Base-by-base conservation (phyloP, 2,888 invertebrate genomes). In the Rotaria macrura region DNA sequence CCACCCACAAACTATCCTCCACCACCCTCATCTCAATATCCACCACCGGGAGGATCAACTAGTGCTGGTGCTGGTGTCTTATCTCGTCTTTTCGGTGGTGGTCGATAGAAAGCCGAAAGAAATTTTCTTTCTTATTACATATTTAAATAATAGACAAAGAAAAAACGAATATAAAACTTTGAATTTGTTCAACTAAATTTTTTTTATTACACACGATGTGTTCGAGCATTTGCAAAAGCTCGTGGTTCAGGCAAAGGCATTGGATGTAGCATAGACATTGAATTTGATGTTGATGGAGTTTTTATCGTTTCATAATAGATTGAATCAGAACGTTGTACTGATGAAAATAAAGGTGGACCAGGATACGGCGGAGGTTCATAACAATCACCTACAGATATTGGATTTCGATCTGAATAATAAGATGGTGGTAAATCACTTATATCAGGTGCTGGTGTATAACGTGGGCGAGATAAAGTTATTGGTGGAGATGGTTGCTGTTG, bases 281-380 rank as follows among this genome's bases (percentile, higher is more conserved):
- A 79, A 43, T 40, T 79, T 79, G 79, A 79, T n/a, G 7, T 40
- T n/a, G 79, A 79, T n/a, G 79, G 79, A 6, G 79, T 43, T 79
- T 79, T 79, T 14, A 79, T 79, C 20, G 79, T 43, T 43, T 79
- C 79, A 43, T 79, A 79, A 43, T 79, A 79, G n/a, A 79, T 40
- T 25, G 40, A 40, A 79, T 79, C 43, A 2, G 79, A 79, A 79
- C 34, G n/a, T 38, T 79, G 38, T n/a, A 25, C 38, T 14, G 79
- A 43, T 38, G 40, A 23, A 25, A 43, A 25, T 65, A 65, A 65
- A 17, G 34, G 29, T 65, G 34, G 65, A n/a, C 43, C 79, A n/a
- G 79, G 43, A 43, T 79, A 79, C 4, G 34, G 25, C n/a, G 43
- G 79, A 1, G 79, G 79, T 43, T 79, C 79, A 43, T 79, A 79